Evolutionary conservation across 2,888 invertebrate genomes (phyloP).

Genomic region (Volucella zonaria): DNA sequence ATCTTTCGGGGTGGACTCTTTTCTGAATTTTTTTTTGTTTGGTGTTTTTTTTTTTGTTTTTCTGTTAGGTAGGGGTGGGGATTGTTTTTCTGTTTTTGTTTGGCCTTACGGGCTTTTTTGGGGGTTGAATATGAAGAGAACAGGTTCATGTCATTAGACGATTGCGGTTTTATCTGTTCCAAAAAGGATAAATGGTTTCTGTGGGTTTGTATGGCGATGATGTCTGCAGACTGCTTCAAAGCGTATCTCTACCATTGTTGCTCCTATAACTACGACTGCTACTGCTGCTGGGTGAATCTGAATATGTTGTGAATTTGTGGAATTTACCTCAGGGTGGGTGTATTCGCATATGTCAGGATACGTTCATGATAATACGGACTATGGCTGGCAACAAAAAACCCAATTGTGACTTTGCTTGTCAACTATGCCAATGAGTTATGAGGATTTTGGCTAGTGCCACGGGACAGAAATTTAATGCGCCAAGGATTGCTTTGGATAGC

Average conservation of each 20-base stretch:
- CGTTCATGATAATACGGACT: slow-evolving; percentile 46
- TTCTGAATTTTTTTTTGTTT: slow-evolving; percentile 15
- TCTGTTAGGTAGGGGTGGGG: slow-evolving; percentile 21
- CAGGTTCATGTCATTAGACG: slow-evolving; percentile 74
- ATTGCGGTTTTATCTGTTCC: slow-evolving; percentile 74
- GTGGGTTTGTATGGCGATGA: slow-evolving; percentile 72
- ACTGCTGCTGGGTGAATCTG: slow-evolving; percentile 12
- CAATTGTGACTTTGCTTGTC: slow-evolving; percentile 31
- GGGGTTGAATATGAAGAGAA: slow-evolving; percentile 59
- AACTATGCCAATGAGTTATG: slow-evolving; percentile 5
- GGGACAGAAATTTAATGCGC: too few relatives aligned
- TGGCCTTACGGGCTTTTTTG: slow-evolving; percentile 11
- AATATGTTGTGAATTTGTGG: slow-evolving; percentile 26
- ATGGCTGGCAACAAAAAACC: slow-evolving; percentile 3
- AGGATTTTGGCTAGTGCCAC: not conserved
- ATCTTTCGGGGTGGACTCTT: slow-evolving; percentile 55
- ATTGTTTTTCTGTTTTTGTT: slow-evolving; percentile 33
- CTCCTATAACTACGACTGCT: not conserved
- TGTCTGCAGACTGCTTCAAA: slow-evolving; percentile 52
- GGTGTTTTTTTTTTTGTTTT: slow-evolving; percentile 15
- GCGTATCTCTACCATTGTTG: slow-evolving; percentile 17
- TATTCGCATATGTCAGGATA: slow-evolving; percentile 5
- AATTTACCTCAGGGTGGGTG: slow-evolving; percentile 16
- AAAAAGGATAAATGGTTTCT: slow-evolving; percentile 73
- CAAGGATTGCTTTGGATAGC: too few relatives aligned